Evolutionary conservation across 2,113 vertebrate species (phyloP).

Genomic region (Accipiter virgatus): DNA sequence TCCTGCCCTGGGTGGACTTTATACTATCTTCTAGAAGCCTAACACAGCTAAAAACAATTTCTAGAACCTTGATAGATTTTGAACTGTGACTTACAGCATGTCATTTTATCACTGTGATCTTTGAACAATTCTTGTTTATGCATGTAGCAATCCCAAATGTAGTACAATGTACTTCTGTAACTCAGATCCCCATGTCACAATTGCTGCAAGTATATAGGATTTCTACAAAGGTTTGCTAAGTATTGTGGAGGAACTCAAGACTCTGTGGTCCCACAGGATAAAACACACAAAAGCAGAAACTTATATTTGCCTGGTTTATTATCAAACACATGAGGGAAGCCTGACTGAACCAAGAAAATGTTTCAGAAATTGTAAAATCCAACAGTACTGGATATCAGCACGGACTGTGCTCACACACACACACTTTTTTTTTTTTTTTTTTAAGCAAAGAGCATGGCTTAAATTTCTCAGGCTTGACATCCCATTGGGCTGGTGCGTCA

Average conservation of each 20-base stretch:
- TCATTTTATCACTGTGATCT: background rate
- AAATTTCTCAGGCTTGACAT: slow-evolving; percentile 72
- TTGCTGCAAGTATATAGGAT: background rate
- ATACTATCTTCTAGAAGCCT: background rate
- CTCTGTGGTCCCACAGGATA: background rate
- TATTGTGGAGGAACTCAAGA: background rate
- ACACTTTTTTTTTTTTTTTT: background rate
- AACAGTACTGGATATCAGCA: background rate
- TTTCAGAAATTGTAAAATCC: background rate
- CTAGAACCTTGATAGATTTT: background rate
- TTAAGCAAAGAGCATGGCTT: slow-evolving; percentile 25
- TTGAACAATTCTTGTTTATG: background rate
- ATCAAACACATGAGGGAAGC: background rate
- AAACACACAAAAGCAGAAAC: background rate
- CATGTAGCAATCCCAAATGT: background rate
- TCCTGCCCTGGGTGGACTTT: background rate
- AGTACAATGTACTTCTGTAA: background rate
- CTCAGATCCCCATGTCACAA: background rate
- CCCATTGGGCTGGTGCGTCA: slow-evolving; percentile 68
- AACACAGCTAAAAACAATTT: background rate
- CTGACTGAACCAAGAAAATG: background rate
- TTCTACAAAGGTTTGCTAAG: background rate
- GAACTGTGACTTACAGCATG: background rate
- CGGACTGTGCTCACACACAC: background rate
- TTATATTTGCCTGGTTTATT: background rate